Evolutionary conservation across 2,113 vertebrate species (phyloP).

Genomic region (Turdus rufiventris): DNA sequence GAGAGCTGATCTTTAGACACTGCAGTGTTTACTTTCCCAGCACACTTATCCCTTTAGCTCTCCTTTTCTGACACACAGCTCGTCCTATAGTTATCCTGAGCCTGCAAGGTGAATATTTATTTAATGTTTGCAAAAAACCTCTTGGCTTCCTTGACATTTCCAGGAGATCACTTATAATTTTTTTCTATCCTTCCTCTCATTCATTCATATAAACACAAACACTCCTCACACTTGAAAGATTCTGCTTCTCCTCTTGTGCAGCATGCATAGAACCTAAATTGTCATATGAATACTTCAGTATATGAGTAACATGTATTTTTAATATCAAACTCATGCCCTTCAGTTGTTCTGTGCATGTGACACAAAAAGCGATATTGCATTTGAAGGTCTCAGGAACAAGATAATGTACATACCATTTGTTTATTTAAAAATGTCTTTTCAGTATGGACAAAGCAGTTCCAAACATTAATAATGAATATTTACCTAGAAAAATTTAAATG

Average conservation of each 20-base stretch:
- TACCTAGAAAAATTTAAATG: constrained; percentile 36
- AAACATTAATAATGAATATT: constrained; percentile 69
- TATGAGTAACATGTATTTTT: constrained; percentile 44
- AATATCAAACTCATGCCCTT: constrained; percentile 27
- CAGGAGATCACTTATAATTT: neutral
- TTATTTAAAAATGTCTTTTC: constrained; percentile 42
- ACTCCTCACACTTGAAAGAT: neutral
- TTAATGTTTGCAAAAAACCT: neutral
- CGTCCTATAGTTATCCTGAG: neutral
- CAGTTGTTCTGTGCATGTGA: neutral
- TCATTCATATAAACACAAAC: neutral
- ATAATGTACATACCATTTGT: constrained; percentile 17
- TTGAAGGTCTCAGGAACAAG: constrained; percentile 42
- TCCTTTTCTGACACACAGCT: neutral
- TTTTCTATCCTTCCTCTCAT: neutral
- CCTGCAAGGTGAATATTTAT: neutral
- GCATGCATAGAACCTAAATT: constrained; percentile 12
- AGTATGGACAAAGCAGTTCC: constrained; percentile 29
- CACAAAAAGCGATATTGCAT: constrained; percentile 22
- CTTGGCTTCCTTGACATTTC: neutral
- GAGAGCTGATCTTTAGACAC: neutral
- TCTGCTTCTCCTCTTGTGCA: neutral
- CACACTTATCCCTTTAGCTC: neutral
- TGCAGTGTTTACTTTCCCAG: neutral
- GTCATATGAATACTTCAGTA: constrained; percentile 21